Evolutionary conservation across 2,888 invertebrate species (phyloP), one percentile per base, ranked within the genome.

Genomic region (Andrena praecox): DNA sequence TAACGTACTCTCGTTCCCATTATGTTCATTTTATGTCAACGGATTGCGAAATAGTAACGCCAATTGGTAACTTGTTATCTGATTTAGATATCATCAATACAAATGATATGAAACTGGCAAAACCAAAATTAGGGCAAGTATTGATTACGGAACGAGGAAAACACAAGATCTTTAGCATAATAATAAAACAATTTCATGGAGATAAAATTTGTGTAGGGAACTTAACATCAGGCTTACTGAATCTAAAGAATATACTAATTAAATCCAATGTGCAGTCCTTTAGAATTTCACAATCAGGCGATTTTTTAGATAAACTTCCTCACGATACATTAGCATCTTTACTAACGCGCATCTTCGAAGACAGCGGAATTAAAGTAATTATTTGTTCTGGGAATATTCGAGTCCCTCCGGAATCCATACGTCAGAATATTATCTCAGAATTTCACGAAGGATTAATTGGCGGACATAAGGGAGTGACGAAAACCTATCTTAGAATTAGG

Each of bases 21-120:
- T 62, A 62, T 62, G 62, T 62, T 12, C 62, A 62, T 33, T 62
- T 62, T n/a, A 31, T 62, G 2, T 62, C 62, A 0, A 8, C 62
- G n/a, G 62, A 62, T 16, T 62, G 62, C 16, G 52, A 52, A 52
- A 20, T 20, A 20, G 0, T 52, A 52, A 52, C 52, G 7, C 20
- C 20, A 20, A 52, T 52, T 20, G 3, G 52, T 52, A 52, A 7
- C 0, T 52, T 52, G 4, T 20, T 52, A 7, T 52, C 52, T 52
- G 52, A 52, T n/a, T 20, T 52, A 52, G 52, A 20, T n/a, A n/a
- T 20, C n/a, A n/a, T 52, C n/a, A 20, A 52, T 52, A 1, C 20
- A n/a, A 7, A 52, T 20, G n/a, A 52, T n/a, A 52, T 52, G 52
- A 52, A 31, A 62, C 8, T 8, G 5, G 60, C 59, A 29, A 59